A percentile compares a stretch with the other conserved stretches of the same genome.
phyloP scores from a whole-genome alignment of 2,888 invertebrate genomes.

The Agriopis leucophaearia region DNA sequence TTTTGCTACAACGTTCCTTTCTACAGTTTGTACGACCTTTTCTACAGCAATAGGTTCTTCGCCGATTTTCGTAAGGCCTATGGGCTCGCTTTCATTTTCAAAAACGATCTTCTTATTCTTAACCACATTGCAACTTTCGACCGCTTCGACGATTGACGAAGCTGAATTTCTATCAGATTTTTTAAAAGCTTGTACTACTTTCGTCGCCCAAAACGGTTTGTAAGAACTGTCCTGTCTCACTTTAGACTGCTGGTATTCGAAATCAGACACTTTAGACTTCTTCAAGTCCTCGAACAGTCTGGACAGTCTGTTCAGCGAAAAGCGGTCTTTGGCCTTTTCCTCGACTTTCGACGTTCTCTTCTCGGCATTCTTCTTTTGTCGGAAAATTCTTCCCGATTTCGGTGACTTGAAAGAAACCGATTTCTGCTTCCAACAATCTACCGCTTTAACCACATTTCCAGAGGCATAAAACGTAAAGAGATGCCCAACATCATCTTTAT shows the following conservation, averaged over 20 bases:
- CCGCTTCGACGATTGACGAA: slow-evolving; percentile 12
- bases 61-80: not conserved
- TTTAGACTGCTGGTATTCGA: slow-evolving; percentile 67
- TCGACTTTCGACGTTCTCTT: slow-evolving; percentile 31
- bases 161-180: slow-evolving; percentile 41
- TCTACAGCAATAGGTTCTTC: slow-evolving; percentile 35
- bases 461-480: slow-evolving; percentile 63
- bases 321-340: slow-evolving; percentile 47
- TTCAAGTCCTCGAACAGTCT: slow-evolving; percentile 70
- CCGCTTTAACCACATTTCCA: slow-evolving; percentile 54
- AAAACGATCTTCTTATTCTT: slow-evolving; percentile 18
- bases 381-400: slow-evolving; percentile 67
- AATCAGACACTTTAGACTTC: slow-evolving; percentile 72
- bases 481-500: slow-evolving; percentile 66
- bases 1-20: slow-evolving; percentile 35
- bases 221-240: slow-evolving; percentile 68
- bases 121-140: slow-evolving; percentile 4
- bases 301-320: slow-evolving; percentile 55
- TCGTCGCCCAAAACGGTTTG: slow-evolving; percentile 76
- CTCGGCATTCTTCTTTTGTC: slow-evolving; percentile 50
- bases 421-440: slow-evolving; percentile 69
- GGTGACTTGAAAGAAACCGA: slow-evolving; percentile 74
- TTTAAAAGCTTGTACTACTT: slow-evolving; percentile 52
- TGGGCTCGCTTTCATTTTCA: slow-evolving; percentile 40
- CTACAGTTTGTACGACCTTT: slow-evolving; percentile 34